Conservation (phyloP, 1,140 invertebrate genomes). For the Papilio glaucus region DNA sequence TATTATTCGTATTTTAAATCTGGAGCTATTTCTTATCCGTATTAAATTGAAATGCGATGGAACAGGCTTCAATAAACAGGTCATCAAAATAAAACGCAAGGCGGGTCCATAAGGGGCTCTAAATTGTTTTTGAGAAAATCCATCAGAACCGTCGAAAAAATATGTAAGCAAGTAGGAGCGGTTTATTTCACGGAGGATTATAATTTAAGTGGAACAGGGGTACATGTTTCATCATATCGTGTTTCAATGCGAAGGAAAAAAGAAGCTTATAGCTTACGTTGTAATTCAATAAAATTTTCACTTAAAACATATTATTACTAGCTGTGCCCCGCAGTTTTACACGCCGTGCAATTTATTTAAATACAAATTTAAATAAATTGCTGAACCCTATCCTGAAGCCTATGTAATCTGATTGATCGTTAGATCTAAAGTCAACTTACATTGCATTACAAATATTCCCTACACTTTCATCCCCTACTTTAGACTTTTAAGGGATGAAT, state of each 20-base stretch:
- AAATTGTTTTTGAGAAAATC: slow-evolving; percentile 25
- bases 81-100: slow-evolving; percentile 23
- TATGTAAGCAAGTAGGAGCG: slow-evolving; percentile 4
- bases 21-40: slow-evolving; percentile 1
- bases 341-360: no score
- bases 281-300: not conserved
- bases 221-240: not conserved
- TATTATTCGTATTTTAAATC: not conserved
- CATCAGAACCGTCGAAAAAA: slow-evolving; percentile 17
- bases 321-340: no score
- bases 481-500: no score
- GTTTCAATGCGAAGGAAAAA: not conserved
- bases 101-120: slow-evolving; percentile 11
- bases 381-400: no score
- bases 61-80: slow-evolving; percentile 22
- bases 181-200: not conserved
- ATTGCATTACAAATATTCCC: no score
- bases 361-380: no score
- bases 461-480: no score
- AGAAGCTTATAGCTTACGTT: not conserved
- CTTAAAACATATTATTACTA: no score
- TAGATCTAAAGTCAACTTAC: no score
- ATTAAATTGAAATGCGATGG: slow-evolving; percentile 9
- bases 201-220: not conserved
- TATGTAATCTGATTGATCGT: no score